Percentiles rank a stretch among this genome's conserved stretches.
Evolutionary conservation across 2,797 vertebrate genomes (phyloP).

Genomic region (Lepus oiostolus): DNA sequence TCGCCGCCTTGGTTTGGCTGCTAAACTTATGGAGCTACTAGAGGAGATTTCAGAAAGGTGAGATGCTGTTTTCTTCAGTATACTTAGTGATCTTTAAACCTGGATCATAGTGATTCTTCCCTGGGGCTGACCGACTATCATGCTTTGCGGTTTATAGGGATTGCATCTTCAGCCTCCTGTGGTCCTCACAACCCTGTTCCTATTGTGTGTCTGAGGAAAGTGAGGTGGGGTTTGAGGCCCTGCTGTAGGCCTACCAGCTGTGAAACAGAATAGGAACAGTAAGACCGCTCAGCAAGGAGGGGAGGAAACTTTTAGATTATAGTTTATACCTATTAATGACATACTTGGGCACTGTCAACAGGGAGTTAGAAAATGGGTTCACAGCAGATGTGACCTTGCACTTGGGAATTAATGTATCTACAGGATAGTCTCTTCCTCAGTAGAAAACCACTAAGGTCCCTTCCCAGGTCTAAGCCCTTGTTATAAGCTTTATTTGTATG

Average conservation of each 20-base stretch:
- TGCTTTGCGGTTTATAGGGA: neutral
- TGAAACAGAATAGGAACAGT: neutral
- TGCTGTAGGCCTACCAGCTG: neutral
- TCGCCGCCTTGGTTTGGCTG: conserved; percentile 95
- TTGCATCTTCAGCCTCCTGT: conserved; percentile 30
- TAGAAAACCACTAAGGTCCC: conserved; percentile 1
- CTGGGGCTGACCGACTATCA: neutral
- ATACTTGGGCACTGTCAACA: neutral
- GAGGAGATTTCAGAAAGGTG: conserved; percentile 98
- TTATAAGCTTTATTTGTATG: conserved; percentile 8
- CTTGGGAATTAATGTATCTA: neutral
- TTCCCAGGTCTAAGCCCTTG: neutral
- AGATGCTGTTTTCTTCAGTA: conserved; percentile 50
- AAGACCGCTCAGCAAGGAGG: neutral
- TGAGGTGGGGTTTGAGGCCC: neutral
- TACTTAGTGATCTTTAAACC: neutral
- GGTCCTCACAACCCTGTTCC: neutral
- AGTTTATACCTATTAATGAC: neutral
- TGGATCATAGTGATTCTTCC: neutral
- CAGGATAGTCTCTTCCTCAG: neutral
- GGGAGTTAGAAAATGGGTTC: neutral
- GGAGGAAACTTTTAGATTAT: neutral
- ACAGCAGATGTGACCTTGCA: neutral
- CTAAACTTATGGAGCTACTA: conserved; percentile 97
- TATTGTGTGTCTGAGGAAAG: neutral